A percentile compares a stretch with the other conserved stretches of the same genome.
Evolutionary conservation across 2,797 vertebrate genomes (phyloP).

Genomic region (Scolopax bukidnonensis): DNA sequence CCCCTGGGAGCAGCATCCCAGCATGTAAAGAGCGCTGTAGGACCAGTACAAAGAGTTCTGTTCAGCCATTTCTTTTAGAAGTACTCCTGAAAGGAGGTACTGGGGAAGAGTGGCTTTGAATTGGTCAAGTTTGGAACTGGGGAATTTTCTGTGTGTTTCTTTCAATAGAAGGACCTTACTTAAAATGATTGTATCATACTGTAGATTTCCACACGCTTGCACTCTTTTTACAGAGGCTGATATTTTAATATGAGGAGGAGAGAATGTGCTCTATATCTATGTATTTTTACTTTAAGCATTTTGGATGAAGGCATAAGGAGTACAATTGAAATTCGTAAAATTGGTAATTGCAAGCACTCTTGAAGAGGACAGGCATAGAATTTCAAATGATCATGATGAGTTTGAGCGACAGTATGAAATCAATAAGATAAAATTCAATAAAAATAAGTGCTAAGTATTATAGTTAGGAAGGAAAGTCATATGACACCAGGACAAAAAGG

Average conservation of each 20-base stretch:
- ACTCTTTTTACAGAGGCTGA: neutral
- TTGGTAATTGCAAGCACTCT: neutral
- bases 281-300: neutral
- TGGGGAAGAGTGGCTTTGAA: neutral
- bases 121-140: neutral
- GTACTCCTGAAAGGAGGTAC: neutral
- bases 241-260: neutral
- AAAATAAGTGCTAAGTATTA: neutral
- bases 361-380: neutral
- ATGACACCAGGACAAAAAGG: neutral
- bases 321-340: neutral
- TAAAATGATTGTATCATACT: neutral
- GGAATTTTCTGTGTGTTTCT: neutral
- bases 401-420: conserved; percentile 9
- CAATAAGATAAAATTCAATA: conserved; percentile 3
- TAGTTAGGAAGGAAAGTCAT: neutral
- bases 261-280: neutral
- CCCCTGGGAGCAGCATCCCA: neutral
- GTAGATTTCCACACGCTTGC: neutral
- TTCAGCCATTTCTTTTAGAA: neutral
- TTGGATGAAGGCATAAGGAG: neutral
- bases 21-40: neutral
- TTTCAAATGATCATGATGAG: neutral
- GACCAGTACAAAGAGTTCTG: neutral
- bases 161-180: neutral